Conservation (phyloP, 2,113 vertebrate genomes). For the Carollia perspicillata region DNA sequence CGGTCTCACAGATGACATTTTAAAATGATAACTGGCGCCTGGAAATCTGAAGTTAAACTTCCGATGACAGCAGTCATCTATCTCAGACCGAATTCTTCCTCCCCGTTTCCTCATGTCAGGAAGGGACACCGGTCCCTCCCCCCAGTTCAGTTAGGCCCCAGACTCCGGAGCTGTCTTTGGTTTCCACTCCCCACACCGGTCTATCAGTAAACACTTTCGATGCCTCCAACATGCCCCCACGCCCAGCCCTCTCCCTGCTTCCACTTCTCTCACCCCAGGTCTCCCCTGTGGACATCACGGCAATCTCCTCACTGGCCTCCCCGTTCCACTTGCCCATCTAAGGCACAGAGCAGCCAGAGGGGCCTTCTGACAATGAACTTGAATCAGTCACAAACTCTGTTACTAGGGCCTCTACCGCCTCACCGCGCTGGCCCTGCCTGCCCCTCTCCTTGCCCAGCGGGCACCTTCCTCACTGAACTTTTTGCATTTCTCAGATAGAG, state of each 20-base stretch:
- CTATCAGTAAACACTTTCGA: neutral
- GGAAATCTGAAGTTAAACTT: neutral
- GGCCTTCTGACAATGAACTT: neutral
- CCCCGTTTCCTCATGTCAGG: neutral
- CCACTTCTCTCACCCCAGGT: rapidly evolving
- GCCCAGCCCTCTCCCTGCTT: neutral
- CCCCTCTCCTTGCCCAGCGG: rapidly evolving
- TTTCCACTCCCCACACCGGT: neutral
- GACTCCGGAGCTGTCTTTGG: neutral
- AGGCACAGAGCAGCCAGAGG: neutral
- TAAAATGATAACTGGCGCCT: neutral
- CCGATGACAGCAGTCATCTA: neutral
- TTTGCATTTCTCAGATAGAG: neutral
- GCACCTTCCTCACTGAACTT: neutral
- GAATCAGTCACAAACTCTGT: neutral
- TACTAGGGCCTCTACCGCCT: neutral
- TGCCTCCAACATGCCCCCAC: neutral
- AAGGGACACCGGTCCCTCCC: rapidly evolving
- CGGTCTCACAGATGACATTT: neutral
- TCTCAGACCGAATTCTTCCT: neutral
- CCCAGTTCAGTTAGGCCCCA: neutral
- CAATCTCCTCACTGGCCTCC: neutral
- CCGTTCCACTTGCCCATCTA: rapidly evolving
- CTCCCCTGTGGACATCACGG: rapidly evolving
- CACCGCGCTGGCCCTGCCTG: neutral